These are phyloP conservation scores for Bubo scandiacus DNA, from an alignment of 2,113 vertebrate genomes.

Conservation along the genomic window DNA sequence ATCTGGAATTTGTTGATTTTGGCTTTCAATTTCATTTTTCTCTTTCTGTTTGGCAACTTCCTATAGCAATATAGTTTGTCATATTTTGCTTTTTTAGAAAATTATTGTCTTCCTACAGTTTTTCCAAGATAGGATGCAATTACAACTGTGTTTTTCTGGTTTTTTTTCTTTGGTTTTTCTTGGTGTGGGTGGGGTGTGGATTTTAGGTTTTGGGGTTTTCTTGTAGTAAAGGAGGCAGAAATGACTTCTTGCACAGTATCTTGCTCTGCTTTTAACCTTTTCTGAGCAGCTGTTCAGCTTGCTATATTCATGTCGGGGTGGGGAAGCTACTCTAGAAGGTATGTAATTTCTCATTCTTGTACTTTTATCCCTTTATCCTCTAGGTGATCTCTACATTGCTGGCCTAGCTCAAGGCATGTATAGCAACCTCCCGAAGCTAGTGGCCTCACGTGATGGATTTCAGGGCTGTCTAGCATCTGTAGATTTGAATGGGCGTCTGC, in stretches of 20 bases:
- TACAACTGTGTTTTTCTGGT: not conserved
- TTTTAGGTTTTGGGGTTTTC: not conserved
- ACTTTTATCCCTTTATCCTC: not conserved
- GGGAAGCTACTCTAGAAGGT: not conserved
- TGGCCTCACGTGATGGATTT: slow-evolving; percentile 96
- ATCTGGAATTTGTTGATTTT: not conserved
- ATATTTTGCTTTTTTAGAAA: not conserved
- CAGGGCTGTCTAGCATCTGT: slow-evolving; percentile 96
- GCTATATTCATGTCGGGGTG: not conserved
- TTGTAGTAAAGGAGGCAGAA: not conserved
- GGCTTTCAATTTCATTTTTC: not conserved
- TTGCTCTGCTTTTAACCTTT: not conserved
- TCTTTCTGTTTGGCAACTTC: not conserved
- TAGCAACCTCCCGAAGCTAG: slow-evolving; percentile 91
- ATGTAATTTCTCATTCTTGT: not conserved
- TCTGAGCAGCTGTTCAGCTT: not conserved
- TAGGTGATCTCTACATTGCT: slow-evolving; percentile 96
- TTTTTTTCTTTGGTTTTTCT: not conserved
- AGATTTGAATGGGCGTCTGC: slow-evolving; percentile 95
- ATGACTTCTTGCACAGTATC: not conserved
- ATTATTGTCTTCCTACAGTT: not conserved
- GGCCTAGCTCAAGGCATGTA: slow-evolving; percentile 96
- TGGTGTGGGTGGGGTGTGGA: too few relatives aligned
- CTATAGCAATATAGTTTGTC: not conserved
- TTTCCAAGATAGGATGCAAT: not conserved